These are phyloP conservation scores for Drosophila heteroneura DNA, from an alignment of 2,888 invertebrate species.

Conservation along the genomic window DNA sequence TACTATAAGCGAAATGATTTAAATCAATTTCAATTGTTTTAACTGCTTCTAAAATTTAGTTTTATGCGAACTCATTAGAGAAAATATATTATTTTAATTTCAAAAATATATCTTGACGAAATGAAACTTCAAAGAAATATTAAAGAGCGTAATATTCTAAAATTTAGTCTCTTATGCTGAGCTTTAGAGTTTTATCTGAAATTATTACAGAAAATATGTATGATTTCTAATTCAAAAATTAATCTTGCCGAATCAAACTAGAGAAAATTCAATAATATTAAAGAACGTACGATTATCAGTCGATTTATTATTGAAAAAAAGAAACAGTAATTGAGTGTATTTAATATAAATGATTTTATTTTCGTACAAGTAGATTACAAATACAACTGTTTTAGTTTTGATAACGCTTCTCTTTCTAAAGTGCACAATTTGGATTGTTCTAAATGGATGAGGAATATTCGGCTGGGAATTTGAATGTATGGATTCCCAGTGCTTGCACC, in stretches of 20 bases:
- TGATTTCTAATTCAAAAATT: not conserved
- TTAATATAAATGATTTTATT: constrained; percentile 53
- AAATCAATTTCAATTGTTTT: not conserved
- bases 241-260: not conserved
- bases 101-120: not conserved
- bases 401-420: constrained; percentile 8
- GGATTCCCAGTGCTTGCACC: constrained; percentile 92
- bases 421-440: constrained; percentile 30
- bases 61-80: not conserved
- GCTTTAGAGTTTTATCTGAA: not conserved
- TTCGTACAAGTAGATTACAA: constrained; percentile 44
- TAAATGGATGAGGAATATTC: constrained; percentile 91
- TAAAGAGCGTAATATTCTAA: not conserved
- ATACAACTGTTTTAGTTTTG: constrained; percentile 17
- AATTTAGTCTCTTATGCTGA: not conserved
- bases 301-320: not conserved
- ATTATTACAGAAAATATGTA: not conserved
- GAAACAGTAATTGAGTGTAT: constrained; percentile 17
- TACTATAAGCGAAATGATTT: not conserved
- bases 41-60: not conserved
- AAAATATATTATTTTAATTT: not conserved
- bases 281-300: not conserved
- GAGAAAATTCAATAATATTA: not conserved
- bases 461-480: constrained; percentile 95
- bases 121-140: not conserved